Evolutionary conservation across 1,140 invertebrate species (phyloP).

Genomic region (Xylocopa sonorina): DNA sequence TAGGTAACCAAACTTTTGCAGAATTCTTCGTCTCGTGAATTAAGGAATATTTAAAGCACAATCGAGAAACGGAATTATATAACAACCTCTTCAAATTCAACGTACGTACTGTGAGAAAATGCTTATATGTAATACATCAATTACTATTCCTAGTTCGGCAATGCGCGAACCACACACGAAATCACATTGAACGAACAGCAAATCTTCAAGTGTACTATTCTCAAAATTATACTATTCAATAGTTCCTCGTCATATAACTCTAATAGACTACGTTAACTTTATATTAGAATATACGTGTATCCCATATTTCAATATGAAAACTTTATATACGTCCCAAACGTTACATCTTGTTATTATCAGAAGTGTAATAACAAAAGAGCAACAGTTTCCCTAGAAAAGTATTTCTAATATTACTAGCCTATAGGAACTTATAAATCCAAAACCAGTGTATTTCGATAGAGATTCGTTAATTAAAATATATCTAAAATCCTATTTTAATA

Average conservation of each 20-base stretch:
- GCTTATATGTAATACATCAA: not conserved
- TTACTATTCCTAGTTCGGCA: not conserved
- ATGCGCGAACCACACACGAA: not conserved
- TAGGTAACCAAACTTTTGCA: not conserved
- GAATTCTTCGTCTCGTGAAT: not conserved
- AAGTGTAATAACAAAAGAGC: conserved; percentile 15
- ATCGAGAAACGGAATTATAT: not conserved
- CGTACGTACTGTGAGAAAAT: not conserved
- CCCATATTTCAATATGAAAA: not conserved
- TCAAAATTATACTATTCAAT: not conserved
- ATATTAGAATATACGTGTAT: not conserved
- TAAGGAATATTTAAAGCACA: not conserved
- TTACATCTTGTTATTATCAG: not conserved
- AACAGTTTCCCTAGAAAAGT: conserved; percentile 7
- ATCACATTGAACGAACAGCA: not conserved
- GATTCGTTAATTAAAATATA: no score
- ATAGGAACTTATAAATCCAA: not conserved
- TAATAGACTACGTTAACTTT: not conserved
- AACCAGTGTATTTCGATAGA: not conserved
- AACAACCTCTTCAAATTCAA: not conserved
- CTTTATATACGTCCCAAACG: not conserved
- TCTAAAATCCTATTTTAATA: not conserved
- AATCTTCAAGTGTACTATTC: not conserved
- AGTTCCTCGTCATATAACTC: not conserved
- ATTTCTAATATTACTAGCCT: not conserved